These are phyloP conservation scores for Semaprochilodus insignis DNA, from an alignment of 2,797 vertebrate species.

Conservation along the genomic window DNA sequence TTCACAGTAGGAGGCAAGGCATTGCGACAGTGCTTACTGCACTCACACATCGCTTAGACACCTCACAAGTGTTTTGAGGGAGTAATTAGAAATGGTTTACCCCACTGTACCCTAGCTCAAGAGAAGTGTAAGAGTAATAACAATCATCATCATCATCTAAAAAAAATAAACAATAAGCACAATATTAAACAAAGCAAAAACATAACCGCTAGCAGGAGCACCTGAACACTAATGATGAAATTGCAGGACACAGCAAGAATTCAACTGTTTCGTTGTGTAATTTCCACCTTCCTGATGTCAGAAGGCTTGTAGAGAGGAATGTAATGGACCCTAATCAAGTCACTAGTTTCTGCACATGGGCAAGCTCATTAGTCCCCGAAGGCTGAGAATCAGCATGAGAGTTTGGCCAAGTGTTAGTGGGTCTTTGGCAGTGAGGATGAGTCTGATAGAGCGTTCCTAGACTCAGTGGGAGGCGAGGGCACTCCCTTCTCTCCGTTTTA, in stretches of 20 bases:
- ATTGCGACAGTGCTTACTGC: conserved; percentile 55
- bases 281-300: conserved; percentile 26
- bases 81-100: background rate
- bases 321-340: conserved; percentile 30
- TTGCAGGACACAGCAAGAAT: conserved; percentile 32
- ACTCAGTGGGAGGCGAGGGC: conserved; percentile 71
- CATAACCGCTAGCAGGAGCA: conserved; percentile 20
- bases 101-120: conserved; percentile 6
- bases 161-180: background rate
- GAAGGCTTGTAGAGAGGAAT: conserved; percentile 15
- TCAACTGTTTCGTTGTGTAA: background rate
- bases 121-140: background rate
- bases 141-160: conserved; percentile 2
- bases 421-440: conserved; percentile 78
- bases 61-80: conserved; percentile 6
- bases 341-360: conserved; percentile 27
- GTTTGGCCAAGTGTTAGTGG: conserved; percentile 61
- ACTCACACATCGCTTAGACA: conserved; percentile 21
- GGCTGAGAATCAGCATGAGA: conserved; percentile 26
- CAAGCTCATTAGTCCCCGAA: conserved; percentile 25
- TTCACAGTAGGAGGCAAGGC: conserved; percentile 46
- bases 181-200: conserved; percentile 25
- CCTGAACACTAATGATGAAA: conserved; percentile 35
- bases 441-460: conserved; percentile 68
- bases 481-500: conserved; percentile 73